Evolutionary conservation across 2,888 invertebrate genomes (phyloP), one percentile per base, ranked within the genome.

Genomic region (Tiliacea aurago): DNA sequence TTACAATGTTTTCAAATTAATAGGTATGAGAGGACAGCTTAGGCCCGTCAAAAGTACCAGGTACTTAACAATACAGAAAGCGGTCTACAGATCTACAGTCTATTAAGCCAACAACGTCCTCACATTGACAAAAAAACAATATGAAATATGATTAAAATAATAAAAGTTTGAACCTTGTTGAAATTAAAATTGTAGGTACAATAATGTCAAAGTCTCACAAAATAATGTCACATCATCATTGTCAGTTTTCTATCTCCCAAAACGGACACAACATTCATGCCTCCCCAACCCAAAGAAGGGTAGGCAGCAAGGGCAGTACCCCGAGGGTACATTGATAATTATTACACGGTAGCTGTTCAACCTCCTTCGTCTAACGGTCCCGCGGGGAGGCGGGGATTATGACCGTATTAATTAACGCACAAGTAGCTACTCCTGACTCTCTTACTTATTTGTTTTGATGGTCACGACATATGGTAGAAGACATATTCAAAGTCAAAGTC

Each of bases 261-360:
- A 74, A 74, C 23, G 77, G 77, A 37, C 45, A 51, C 68, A 69
- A 70, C 64, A 61, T 49, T 70, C 56, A 43, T 53, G 41, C 51
- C 51, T 55, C 61, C 64, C n/a, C 74, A 73, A 75, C 81, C 80
- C 80, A 78, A 81, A 74, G 62, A 69, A 84, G 84, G 87, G 86
- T 79, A 85, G 88, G 89, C 78, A 70, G 73, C 43, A 28, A 63
- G 63, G 76, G 76, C 79, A 83, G 81, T 83, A 88, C 92, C 95
- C 93, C 87, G 70, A 91, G 94, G 95, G 94, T 91, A 92, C 95
- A 95, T 95, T 95, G 96, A 95, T 95, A 96, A 96, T 96, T 96
- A 96, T 96, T 95, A 95, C 92, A 92, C 91, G 90, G 92, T 86
- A 89, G 84, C 84, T 84, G 86, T 84, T 82, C 84, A 87, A 87